Base-by-base conservation (phyloP, 2,888 invertebrate genomes). In the Ceriagrion tenellum region DNA sequence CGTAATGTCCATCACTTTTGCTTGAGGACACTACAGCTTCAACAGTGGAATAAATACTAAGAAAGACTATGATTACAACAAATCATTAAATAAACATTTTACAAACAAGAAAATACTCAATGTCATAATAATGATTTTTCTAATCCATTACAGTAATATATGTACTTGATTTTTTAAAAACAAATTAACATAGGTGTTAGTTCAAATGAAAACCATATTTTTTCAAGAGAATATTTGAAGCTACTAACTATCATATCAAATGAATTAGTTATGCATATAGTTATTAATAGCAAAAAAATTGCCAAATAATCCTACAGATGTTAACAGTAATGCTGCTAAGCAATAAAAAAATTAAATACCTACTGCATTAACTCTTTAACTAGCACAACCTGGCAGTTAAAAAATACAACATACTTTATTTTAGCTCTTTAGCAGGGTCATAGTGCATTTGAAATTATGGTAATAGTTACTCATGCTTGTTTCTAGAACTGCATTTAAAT, bases 381-480 rank as follows among this genome's bases (percentile, higher is more conserved):
- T 23, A 47, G 23, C 13, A 89, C 23, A 89, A 3, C 55, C 89
- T 89, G n/a, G 89, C 8, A 20, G 81, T 81, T 35, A 81, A 3
- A n/a, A 88, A 88, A 89, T 55, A 89, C 13, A 30, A 35, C 30
- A 81, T 81, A 30, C 30, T 55, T 47, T n/a, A 55, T 89, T 47
- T 47, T 55, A 89, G 26, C 89, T 55, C 89, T 26, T 89, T 89
- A 89, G 89, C 55, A 89, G 40, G 55, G 55, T 26, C 55, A 55
- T 13, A 55, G 55, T 89, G 89, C 89, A 89, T 89, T 26, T 89
- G 55, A 12, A 47, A 89, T 89, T n/a, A 88, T 26, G n/a, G 18
- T 23, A 89, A 55, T 20, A 89, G n/a, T 89, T 55, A 89, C 26
- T 55, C 89, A 89, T 89, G 89, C 89, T 89, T 55, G 47, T 89